Evolutionary conservation across 2,888 invertebrate species (phyloP).

Genomic region (Plusia festucae): DNA sequence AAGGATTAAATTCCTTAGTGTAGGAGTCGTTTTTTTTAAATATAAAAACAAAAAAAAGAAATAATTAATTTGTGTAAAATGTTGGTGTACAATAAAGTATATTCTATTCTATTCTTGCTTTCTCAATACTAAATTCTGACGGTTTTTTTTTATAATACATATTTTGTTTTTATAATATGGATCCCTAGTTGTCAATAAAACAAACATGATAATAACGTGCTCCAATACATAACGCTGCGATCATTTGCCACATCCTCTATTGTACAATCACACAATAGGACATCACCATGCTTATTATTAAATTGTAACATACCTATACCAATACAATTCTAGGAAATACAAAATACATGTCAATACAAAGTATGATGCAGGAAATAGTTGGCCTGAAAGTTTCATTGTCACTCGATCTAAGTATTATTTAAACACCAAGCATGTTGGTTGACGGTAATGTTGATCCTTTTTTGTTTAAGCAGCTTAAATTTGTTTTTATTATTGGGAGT

Average conservation of each 20-base stretch:
- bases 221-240: neutral
- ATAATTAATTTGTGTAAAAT: too few relatives aligned
- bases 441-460: too few relatives aligned
- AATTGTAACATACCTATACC: neutral
- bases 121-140: too few relatives aligned
- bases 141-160: neutral
- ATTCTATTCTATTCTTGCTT: too few relatives aligned
- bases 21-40: too few relatives aligned
- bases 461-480: too few relatives aligned
- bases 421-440: neutral
- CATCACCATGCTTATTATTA: neutral
- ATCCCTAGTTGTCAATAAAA: neutral
- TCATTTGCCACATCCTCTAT: conserved; percentile 5
- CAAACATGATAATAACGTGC: neutral
- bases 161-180: neutral
- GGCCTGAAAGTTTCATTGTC: neutral
- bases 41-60: too few relatives aligned
- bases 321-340: neutral
- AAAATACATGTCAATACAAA: neutral
- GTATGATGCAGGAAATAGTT: neutral
- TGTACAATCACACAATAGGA: neutral
- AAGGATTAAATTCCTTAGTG: too few relatives aligned
- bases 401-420: neutral
- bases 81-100: too few relatives aligned
- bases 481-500: too few relatives aligned